phyloP scores from a whole-genome alignment of 2,113 vertebrate species.

The Chionodraco myersi region DNA sequence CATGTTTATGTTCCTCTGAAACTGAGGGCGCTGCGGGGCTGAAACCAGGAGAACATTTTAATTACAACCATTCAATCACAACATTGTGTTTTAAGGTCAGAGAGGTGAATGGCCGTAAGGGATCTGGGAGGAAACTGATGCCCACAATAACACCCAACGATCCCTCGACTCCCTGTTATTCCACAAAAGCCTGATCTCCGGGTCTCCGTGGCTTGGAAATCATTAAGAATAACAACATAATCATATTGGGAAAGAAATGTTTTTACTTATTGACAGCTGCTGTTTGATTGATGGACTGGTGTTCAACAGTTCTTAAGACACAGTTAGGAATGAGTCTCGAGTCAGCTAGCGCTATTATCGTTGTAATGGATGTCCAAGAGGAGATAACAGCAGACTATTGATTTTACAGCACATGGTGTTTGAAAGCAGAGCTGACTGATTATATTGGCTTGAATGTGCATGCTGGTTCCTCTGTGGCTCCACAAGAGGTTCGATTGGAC shows the following conservation, averaged over 20 bases:
- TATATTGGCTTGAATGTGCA: neutral
- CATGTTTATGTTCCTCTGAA: conserved; percentile 69
- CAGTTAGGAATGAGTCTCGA: conserved; percentile 13
- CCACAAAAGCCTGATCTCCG: conserved; percentile 18
- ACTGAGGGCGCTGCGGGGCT: conserved; percentile 32
- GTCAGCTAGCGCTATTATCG: conserved; percentile 4
- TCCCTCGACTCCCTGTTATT: conserved; percentile 45
- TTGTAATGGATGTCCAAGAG: conserved; percentile 32
- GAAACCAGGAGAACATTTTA: conserved; percentile 70
- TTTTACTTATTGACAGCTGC: conserved; percentile 34
- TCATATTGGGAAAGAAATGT: conserved; percentile 21
- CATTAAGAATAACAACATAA: conserved; percentile 17
- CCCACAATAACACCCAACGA: conserved; percentile 60
- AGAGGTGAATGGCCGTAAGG: conserved; percentile 52
- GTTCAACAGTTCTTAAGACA: neutral
- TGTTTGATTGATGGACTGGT: conserved; percentile 18
- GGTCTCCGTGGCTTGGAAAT: conserved; percentile 1
- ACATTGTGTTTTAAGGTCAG: conserved; percentile 71
- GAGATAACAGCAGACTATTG: conserved; percentile 15
- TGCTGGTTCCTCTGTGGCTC: conserved; percentile 8
- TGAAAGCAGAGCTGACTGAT: conserved; percentile 21
- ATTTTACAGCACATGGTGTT: conserved; percentile 22
- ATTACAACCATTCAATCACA: conserved; percentile 78
- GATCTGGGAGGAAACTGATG: conserved; percentile 41
- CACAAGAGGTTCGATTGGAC: neutral